Base-by-base conservation (phyloP, 35 echinoderm and acorn worm species). In the Patiria miniata region DNA sequence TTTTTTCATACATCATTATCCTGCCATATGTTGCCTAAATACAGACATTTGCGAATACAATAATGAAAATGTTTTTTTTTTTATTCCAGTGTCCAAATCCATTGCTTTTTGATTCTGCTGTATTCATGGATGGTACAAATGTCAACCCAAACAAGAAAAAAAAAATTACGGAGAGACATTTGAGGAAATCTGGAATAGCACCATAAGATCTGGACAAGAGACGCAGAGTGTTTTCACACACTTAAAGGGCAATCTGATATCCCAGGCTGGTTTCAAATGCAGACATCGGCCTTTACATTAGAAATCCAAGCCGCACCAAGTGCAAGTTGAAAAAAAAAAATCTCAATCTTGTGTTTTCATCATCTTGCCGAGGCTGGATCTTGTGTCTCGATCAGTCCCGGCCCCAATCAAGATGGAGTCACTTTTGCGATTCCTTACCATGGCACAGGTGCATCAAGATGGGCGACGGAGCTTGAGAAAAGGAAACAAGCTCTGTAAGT, bases 401-500 rank as follows among this genome's bases (percentile, higher is more conserved):
- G 42, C 4, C n/a, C n/a, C 42, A 47, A 47, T 6, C 42, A 23
- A 73, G 65, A 73, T 73, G 65, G 15, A 73, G 65, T 22, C 14
- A 34, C 65, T 10, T 47, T 47, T 47, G 42, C n/a, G 26, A 73
- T 73, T 73, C 65, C 42, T 73, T 30, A 73, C 65, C 26, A 26
- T 73, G 65, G 26, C 65, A 73, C 65, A 73, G 65, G 65, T 73
- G 65, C 65, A 73, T 10, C 65, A 10, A 23, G 65, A 73, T 23
- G 12, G 65, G 65, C 65, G 65, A 73, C 65, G 34, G 65, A 73
- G 65, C 65, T 10, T 14, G 26, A 73, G 42, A 73, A 73, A 73
- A 73, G 65, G 65, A 73, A 73, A 73, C 65, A 73, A 73, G 65
- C 65, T 22, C 65, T 73, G 65, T 73, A 73, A 73, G 65, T 26